Conservation (phyloP, 2,113 vertebrate species). For the Tragelaphus strepsiceros region DNA sequence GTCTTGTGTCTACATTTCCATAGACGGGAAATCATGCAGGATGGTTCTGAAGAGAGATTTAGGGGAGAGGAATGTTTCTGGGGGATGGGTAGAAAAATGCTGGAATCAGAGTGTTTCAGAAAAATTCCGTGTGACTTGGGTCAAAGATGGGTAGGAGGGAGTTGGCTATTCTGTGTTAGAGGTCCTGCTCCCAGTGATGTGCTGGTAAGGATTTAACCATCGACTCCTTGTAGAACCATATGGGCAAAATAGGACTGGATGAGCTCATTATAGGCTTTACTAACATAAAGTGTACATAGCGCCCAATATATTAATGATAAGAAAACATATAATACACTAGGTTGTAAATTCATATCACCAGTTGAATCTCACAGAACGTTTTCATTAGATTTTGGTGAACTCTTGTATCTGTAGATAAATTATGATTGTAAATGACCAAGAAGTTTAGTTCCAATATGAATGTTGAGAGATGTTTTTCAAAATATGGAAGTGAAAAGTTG, state of each 20-base stretch:
- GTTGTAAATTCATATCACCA: neutral
- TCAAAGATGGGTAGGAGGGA: neutral
- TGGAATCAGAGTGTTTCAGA: neutral
- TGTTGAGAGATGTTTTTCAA: neutral
- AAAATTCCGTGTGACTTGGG: neutral
- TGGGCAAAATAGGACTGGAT: neutral
- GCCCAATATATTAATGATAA: neutral
- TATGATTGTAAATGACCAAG: neutral
- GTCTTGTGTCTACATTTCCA: neutral
- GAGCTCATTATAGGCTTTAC: neutral
- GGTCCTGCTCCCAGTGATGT: accelerated
- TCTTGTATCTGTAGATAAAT: neutral
- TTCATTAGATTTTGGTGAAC: neutral
- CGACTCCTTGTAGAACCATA: neutral
- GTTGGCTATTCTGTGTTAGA: neutral
- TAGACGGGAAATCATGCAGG: neutral
- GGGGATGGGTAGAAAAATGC: neutral
- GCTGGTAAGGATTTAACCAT: neutral
- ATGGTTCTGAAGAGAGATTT: neutral
- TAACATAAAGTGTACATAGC: neutral
- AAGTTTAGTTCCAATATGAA: neutral
- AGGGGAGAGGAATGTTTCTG: neutral
- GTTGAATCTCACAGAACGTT: neutral
- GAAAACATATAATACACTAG: neutral
- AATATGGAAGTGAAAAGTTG: neutral